A percentile compares a stretch with the other conserved stretches of the same genome.
phyloP scores from a whole-genome alignment of 2,888 invertebrate genomes.

The Epistrophe eligans region DNA sequence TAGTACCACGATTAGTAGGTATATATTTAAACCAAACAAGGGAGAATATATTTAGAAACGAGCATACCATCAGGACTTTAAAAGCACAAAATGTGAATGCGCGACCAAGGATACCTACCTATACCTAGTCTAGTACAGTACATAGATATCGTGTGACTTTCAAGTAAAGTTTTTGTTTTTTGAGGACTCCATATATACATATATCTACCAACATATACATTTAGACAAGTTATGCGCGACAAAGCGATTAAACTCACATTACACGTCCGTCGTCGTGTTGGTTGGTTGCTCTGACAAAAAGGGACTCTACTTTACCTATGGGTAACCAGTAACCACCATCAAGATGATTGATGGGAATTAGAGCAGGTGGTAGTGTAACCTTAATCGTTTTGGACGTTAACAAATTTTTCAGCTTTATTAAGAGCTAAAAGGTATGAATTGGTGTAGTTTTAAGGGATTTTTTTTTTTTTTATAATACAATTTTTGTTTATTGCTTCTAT shows the following conservation, averaged over 20 bases:
- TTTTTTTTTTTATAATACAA: background rate
- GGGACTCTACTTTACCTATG: background rate
- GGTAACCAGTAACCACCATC: background rate
- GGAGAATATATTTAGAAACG: background rate
- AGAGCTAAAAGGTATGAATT: conserved; percentile 9
- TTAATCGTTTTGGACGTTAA: conserved; percentile 35
- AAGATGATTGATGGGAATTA: conserved; percentile 47
- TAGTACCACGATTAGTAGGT: conserved; percentile 58
- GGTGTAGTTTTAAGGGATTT: background rate
- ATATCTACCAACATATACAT: background rate
- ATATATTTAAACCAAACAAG: background rate
- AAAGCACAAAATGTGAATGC: conserved; percentile 4
- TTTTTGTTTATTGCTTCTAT: no score
- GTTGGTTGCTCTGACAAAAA: conserved; percentile 38
- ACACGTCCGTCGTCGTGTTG: conserved; percentile 12
- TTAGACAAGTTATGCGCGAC: conserved; percentile 49
- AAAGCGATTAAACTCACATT: conserved; percentile 72
- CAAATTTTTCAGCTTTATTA: conserved; percentile 28
- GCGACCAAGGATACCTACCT: no score
- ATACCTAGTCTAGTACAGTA: background rate
- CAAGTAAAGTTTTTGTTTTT: conserved; percentile 10
- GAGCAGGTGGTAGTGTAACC: conserved; percentile 52
- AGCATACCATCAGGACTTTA: background rate
- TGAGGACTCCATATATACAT: background rate
- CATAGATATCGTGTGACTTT: conserved; percentile 48